Evolutionary conservation across 2,888 invertebrate species (phyloP).

Genomic region (Cephus spinipes): DNA sequence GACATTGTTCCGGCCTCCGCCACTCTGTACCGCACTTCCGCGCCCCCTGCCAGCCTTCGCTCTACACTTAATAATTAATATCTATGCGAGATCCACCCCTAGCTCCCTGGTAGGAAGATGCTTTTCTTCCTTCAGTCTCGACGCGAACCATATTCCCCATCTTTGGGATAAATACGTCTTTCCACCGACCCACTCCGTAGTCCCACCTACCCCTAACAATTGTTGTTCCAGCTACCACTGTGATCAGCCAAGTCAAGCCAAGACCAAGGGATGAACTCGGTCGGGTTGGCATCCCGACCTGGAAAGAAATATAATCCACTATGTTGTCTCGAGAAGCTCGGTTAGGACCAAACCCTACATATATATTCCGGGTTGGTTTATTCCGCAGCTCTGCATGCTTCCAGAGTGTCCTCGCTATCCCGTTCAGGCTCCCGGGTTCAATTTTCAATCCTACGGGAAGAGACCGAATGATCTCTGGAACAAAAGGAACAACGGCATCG

Average conservation of each 20-base stretch:
- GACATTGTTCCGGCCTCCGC: constrained; percentile 24
- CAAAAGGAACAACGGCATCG: neutral
- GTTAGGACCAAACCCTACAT: neutral
- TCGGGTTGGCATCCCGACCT: neutral
- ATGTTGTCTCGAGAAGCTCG: neutral
- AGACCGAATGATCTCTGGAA: neutral
- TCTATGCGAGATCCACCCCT: constrained; percentile 22
- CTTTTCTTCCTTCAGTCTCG: neutral
- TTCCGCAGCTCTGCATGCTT: neutral
- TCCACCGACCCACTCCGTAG: neutral
- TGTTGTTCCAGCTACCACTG: neutral
- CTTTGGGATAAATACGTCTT: neutral
- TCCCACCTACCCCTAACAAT: neutral
- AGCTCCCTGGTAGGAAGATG: neutral
- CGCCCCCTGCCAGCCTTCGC: neutral
- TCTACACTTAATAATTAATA: constrained; percentile 27
- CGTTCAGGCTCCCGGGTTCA: neutral
- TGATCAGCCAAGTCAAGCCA: neutral
- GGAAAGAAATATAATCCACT: neutral
- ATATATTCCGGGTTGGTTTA: neutral
- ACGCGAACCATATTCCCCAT: neutral
- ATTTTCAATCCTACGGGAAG: neutral
- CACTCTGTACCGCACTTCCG: neutral
- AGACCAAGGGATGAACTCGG: neutral
- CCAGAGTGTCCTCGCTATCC: neutral